phyloP scores from a whole-genome alignment of 2,113 vertebrate species.

The Pogonocichla stellata region DNA sequence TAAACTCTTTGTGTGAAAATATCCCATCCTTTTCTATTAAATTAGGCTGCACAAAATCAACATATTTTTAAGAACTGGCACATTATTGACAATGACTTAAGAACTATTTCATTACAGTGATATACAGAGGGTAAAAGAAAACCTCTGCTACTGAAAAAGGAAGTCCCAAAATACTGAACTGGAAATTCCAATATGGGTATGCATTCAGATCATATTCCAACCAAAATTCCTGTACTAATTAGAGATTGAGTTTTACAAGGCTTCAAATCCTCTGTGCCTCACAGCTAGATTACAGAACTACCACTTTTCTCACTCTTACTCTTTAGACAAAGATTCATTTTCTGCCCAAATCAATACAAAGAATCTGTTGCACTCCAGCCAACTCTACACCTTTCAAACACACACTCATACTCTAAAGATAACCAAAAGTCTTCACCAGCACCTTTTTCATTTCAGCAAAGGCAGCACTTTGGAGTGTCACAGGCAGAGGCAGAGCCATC shows the following conservation, averaged over 20 bases:
- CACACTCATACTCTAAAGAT: not conserved
- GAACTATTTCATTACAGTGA: not conserved
- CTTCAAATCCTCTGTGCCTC: not conserved
- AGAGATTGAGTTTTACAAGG: not conserved
- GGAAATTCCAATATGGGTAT: not conserved
- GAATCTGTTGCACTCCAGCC: not conserved
- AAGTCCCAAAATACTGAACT: not conserved
- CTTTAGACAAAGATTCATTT: not conserved
- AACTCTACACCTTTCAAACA: not conserved
- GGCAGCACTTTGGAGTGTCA: not conserved
- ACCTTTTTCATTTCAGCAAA: not conserved
- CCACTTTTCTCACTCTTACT: not conserved
- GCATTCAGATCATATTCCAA: not conserved
- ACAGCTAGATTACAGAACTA: not conserved
- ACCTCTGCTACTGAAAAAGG: not conserved
- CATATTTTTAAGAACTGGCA: not conserved
- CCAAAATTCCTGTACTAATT: conserved; percentile 27
- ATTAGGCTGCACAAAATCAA: not conserved
- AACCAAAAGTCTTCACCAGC: not conserved
- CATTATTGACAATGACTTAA: not conserved
- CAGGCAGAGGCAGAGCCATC: not conserved
- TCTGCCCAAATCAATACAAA: not conserved
- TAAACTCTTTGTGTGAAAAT: not conserved
- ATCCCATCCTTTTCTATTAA: not conserved
- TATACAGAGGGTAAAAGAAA: not conserved